Evolutionary conservation across 2,888 invertebrate species (phyloP).

Genomic region (Meteorus cinctellus): DNA sequence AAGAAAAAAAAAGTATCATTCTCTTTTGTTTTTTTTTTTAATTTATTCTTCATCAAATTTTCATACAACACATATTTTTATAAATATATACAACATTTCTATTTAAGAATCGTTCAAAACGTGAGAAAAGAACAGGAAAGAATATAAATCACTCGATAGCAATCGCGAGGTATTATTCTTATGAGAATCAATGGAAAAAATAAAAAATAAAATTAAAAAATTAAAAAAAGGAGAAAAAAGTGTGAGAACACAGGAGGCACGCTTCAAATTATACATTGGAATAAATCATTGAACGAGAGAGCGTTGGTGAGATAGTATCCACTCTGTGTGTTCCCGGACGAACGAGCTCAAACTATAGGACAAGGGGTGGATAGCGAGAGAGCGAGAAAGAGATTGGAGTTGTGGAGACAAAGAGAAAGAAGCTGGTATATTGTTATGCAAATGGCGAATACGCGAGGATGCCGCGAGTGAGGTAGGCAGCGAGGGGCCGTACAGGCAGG

Average conservation of each 20-base stretch:
- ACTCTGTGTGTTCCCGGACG: conserved; percentile 46
- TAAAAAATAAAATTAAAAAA: conserved; percentile 5
- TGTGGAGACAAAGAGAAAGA: background rate
- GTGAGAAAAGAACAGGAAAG: background rate
- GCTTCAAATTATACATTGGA: conserved; percentile 52
- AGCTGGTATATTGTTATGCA: conserved; percentile 51
- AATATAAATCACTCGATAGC: conserved; percentile 4
- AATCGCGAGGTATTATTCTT: conserved; percentile 41
- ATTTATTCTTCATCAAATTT: too few relatives aligned
- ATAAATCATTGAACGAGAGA: conserved; percentile 52
- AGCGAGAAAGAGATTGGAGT: background rate
- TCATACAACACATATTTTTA: too few relatives aligned
- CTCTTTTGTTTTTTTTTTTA: too few relatives aligned
- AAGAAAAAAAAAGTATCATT: background rate
- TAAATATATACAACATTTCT: too few relatives aligned
- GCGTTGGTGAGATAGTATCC: conserved; percentile 43
- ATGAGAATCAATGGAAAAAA: conserved; percentile 49
- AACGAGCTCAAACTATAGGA: conserved; percentile 41
- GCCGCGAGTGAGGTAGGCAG: conserved; percentile 4
- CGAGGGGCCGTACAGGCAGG: conserved; percentile 17
- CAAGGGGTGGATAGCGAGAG: conserved; percentile 11
- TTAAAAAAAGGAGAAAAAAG: background rate
- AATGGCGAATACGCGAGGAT: conserved; percentile 40
- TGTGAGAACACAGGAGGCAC: conserved; percentile 6
- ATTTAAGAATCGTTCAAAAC: too few relatives aligned